phyloP scores from a whole-genome alignment of 1,140 invertebrate genomes.

The Melitaea cinxia region DNA sequence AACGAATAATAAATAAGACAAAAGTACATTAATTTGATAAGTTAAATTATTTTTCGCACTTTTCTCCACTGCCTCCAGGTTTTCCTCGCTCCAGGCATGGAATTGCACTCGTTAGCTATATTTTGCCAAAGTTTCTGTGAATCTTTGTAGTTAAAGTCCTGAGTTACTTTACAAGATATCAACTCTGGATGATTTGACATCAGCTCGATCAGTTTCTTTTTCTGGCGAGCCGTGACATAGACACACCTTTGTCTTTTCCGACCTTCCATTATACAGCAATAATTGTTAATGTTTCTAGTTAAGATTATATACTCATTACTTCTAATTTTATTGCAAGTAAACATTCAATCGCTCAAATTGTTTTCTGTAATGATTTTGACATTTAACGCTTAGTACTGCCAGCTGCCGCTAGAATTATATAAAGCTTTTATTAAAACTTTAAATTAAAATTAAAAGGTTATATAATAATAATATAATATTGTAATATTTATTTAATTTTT shows the following conservation, averaged over 20 bases:
- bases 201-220: slow-evolving; percentile 69
- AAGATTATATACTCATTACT: not conserved
- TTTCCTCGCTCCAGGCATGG: slow-evolving; percentile 66
- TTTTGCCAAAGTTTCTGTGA: slow-evolving; percentile 65
- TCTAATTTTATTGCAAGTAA: not conserved
- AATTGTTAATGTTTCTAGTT: not conserved
- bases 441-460: no score
- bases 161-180: slow-evolving; percentile 61
- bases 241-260: slow-evolving; percentile 57
- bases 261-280: slow-evolving; percentile 48
- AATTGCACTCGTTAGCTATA: slow-evolving; percentile 68
- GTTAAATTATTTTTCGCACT: slow-evolving; percentile 40
- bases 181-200: slow-evolving; percentile 65
- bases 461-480: no score
- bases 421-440: no score
- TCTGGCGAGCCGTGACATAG: slow-evolving; percentile 65
- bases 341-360: not conserved
- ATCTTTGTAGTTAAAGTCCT: slow-evolving; percentile 63
- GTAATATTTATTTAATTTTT: no score
- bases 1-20: slow-evolving; percentile 14
- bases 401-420: no score
- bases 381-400: not conserved
- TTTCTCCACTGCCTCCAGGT: slow-evolving; percentile 75
- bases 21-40: not conserved
- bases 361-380: not conserved